Conservation (phyloP, 2,888 invertebrate species). For the Hyposoter didymator region DNA sequence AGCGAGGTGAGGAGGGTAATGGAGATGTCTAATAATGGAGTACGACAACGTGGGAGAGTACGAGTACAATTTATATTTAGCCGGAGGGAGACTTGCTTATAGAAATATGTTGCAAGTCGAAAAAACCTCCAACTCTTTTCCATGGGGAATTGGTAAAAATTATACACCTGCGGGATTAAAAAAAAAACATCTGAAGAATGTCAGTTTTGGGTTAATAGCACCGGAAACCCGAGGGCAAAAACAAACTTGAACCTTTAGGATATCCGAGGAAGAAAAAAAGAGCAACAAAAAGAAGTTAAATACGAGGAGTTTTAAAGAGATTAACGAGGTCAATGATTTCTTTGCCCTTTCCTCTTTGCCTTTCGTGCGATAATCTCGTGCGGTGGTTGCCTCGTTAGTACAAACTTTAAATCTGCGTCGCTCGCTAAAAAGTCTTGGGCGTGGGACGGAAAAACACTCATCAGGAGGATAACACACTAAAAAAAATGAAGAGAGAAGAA, state of each 20-base stretch:
- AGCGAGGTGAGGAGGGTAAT: neutral
- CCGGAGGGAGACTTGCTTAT: neutral
- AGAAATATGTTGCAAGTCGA: neutral
- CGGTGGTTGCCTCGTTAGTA: conserved; percentile 55
- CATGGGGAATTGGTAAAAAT: neutral
- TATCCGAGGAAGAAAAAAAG: neutral
- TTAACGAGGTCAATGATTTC: conserved; percentile 26
- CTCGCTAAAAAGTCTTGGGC: conserved; percentile 15
- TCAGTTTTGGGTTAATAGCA: neutral
- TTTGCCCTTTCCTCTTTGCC: conserved; percentile 28
- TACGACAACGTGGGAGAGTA: conserved; percentile 62
- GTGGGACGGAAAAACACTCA: conserved; percentile 41
- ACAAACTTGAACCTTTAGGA: neutral
- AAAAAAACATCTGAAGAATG: neutral
- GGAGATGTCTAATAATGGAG: conserved; percentile 51
- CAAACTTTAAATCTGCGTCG: conserved; percentile 45
- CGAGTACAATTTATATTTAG: conserved; percentile 21
- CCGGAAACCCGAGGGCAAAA: neutral
- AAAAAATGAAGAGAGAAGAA: neutral
- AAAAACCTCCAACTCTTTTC: neutral
- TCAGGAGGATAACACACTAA: conserved; percentile 7
- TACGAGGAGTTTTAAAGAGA: neutral
- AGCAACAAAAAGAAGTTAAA: neutral
- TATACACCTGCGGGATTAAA: neutral
- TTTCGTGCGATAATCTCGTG: neutral